Evolutionary conservation across 2,888 invertebrate genomes (phyloP).

Genomic region (Pediacus dermestoides): DNA sequence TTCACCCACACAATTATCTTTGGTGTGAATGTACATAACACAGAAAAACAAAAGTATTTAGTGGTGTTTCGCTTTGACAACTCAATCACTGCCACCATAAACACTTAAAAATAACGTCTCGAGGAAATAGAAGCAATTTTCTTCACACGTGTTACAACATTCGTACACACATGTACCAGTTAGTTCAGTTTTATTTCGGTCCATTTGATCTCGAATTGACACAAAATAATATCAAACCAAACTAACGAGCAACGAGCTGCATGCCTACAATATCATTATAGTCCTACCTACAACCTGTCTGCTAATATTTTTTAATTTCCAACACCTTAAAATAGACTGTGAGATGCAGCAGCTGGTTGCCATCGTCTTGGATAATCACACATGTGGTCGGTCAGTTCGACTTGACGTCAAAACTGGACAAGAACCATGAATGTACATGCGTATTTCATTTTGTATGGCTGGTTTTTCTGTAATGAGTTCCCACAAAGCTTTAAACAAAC

Average conservation of each 20-base stretch:
- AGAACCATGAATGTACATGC: constrained; percentile 27
- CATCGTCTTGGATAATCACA: constrained; percentile 36
- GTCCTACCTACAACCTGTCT: constrained; percentile 29
- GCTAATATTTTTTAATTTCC: constrained; percentile 25
- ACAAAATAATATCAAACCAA: constrained; percentile 34
- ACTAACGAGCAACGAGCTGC: constrained; percentile 29
- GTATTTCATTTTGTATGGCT: constrained; percentile 25
- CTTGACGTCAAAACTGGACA: constrained; percentile 32
- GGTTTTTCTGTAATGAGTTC: no score
- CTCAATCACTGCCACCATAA: constrained; percentile 23
- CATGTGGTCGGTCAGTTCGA: constrained; percentile 37
- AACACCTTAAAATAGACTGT: constrained; percentile 31
- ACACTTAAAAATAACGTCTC: constrained; percentile 31
- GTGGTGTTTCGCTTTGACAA: no score
- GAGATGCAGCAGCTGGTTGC: constrained; percentile 33
- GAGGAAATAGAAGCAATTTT: constrained; percentile 37
- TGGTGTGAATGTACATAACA: no score
- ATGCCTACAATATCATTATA: constrained; percentile 28
- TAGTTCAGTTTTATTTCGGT: constrained; percentile 27
- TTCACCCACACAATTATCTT: no score
- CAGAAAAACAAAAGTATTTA: no score
- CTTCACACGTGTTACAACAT: constrained; percentile 37
- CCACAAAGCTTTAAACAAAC: no score
- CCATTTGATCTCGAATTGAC: constrained; percentile 38
- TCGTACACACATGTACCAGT: constrained; percentile 19